Evolutionary conservation across 1,140 invertebrate genomes (phyloP).

Genomic region (Periplaneta americana): DNA sequence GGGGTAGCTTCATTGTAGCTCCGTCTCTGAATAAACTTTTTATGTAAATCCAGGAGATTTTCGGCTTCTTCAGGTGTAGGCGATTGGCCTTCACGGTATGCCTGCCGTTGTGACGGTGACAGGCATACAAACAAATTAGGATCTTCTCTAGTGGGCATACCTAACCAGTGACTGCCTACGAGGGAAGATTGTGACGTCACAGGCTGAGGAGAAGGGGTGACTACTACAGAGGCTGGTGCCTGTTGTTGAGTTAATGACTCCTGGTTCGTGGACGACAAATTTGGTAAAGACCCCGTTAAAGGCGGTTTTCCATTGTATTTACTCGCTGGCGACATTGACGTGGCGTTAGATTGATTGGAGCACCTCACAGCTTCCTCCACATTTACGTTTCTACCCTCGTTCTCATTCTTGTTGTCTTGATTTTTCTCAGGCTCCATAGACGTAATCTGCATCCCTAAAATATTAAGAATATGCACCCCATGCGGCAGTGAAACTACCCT

Average conservation of each 20-base stretch:
- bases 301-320: background rate
- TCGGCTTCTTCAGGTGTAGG: slow-evolving; percentile 43
- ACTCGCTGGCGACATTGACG: background rate
- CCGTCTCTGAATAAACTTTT: slow-evolving; percentile 56
- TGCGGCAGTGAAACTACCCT: background rate
- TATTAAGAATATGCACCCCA: background rate
- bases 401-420: background rate
- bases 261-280: background rate
- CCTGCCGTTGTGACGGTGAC: slow-evolving; percentile 58
- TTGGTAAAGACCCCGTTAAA: background rate
- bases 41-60: slow-evolving; percentile 58
- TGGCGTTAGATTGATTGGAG: background rate
- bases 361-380: background rate
- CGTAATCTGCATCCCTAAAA: background rate
- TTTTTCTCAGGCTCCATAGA: background rate
- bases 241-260: background rate
- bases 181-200: background rate
- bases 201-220: background rate
- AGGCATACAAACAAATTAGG: slow-evolving; percentile 56
- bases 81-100: slow-evolving; percentile 38
- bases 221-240: background rate
- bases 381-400: background rate
- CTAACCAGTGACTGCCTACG: slow-evolving; percentile 39
- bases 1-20: slow-evolving; percentile 44
- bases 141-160: slow-evolving; percentile 49